These are phyloP conservation scores for Pantala flavescens DNA, from an alignment of 1,140 invertebrate genomes.

Conservation along the genomic window DNA sequence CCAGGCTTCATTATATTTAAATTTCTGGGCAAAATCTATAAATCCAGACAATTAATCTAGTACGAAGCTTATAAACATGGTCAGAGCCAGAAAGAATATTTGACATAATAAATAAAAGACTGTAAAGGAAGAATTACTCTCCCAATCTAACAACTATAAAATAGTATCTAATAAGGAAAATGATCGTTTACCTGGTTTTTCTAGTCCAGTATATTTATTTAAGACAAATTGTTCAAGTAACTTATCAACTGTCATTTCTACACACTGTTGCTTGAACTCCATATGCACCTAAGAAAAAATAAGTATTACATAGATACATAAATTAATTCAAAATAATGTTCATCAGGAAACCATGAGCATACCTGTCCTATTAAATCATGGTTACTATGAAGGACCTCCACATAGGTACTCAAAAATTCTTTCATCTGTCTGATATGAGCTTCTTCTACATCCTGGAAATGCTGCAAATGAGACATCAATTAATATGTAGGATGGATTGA, in stretches of 20 bases:
- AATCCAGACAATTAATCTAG: too few relatives aligned
- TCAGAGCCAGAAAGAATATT: too few relatives aligned
- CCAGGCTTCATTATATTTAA: too few relatives aligned
- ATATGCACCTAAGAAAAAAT: conserved; percentile 58
- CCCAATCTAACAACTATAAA: too few relatives aligned
- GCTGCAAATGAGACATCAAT: conserved; percentile 39
- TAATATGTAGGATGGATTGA: not conserved
- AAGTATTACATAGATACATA: conserved; percentile 13
- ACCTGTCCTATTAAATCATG: conserved; percentile 76
- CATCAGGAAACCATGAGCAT: conserved; percentile 20
- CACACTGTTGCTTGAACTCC: conserved; percentile 81
- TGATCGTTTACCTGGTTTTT: conserved; percentile 64
- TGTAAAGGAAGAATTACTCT: too few relatives aligned
- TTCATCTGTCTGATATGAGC: conserved; percentile 89
- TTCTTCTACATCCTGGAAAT: conserved; percentile 91
- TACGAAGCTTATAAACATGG: too few relatives aligned
- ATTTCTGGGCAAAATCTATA: too few relatives aligned
- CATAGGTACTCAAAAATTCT: conserved; percentile 83
- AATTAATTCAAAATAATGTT: conserved; percentile 13
- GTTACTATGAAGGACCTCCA: conserved; percentile 76
- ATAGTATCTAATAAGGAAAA: too few relatives aligned
- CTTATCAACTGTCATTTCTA: conserved; percentile 84
- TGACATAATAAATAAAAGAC: too few relatives aligned
- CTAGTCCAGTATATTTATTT: conserved; percentile 80
- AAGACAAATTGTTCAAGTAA: conserved; percentile 81